These are phyloP conservation scores for Cichlasoma orientale DNA, from an alignment of 2,797 vertebrate genomes.

Conservation along the genomic window DNA sequence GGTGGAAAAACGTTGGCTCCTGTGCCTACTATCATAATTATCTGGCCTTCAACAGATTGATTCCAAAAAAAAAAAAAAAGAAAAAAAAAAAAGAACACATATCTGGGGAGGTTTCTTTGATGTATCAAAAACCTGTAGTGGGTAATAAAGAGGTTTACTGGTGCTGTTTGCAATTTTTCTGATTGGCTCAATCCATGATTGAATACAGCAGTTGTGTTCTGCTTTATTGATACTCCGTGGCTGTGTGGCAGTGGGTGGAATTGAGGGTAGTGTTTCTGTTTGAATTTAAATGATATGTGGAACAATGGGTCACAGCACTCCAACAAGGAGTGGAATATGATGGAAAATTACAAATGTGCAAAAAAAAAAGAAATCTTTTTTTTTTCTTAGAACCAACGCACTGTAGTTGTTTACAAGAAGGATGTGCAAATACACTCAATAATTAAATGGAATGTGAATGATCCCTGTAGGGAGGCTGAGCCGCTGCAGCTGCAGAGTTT, in stretches of 20 bases:
- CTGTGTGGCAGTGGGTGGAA: constrained; percentile 4
- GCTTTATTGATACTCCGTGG: constrained; percentile 44
- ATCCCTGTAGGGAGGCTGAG: constrained; percentile 2
- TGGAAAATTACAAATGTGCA: not conserved
- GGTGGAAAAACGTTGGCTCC: constrained; percentile 46
- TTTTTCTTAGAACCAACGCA: constrained; percentile 6
- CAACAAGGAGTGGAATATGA: not conserved
- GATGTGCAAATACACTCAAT: not conserved
- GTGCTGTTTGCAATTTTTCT: constrained; percentile 42
- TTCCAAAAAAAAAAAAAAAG: constrained; percentile 8
- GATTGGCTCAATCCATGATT: constrained; percentile 25
- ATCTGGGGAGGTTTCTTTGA: constrained; percentile 59
- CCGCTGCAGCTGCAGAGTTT: not conserved
- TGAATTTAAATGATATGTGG: constrained; percentile 35
- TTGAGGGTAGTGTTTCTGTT: not conserved
- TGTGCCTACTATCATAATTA: constrained; percentile 58
- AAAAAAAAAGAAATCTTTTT: constrained; percentile 9
- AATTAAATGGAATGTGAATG: constrained; percentile 7
- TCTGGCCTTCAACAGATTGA: constrained; percentile 42
- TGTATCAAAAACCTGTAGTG: constrained; percentile 38
- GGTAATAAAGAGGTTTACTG: constrained; percentile 53
- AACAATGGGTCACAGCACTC: not conserved
- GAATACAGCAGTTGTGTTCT: constrained; percentile 37
- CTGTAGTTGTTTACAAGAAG: constrained; percentile 2
- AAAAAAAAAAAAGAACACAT: constrained; percentile 1